Conservation (phyloP, 2,113 vertebrate genomes). For the Synchiropus splendidus region DNA sequence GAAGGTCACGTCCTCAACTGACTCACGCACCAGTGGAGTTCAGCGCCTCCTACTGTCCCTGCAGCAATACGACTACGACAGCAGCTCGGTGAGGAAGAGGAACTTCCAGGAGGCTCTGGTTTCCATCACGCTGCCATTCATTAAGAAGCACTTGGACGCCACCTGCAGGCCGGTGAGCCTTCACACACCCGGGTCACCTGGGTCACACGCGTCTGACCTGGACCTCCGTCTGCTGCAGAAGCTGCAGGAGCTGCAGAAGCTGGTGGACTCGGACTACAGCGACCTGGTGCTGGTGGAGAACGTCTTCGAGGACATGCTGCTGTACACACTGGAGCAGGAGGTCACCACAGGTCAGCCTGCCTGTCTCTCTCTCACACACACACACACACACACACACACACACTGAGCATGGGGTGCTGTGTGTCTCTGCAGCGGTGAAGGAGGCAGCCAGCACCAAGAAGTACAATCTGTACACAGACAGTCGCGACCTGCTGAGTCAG, state of each 20-base stretch:
- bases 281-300: conserved; percentile 83
- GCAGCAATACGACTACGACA: conserved; percentile 93
- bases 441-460: conserved; percentile 81
- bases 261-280: conserved; percentile 73
- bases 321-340: conserved; percentile 75
- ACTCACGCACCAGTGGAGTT: no score
- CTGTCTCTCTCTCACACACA: no score
- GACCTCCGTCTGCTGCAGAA: conserved; percentile 58
- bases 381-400: no score
- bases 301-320: conserved; percentile 80
- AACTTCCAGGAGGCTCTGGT: conserved; percentile 82
- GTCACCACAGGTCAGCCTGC: conserved; percentile 75
- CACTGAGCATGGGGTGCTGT: neutral
- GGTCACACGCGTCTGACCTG: neutral
- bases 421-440: conserved; percentile 74
- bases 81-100: conserved; percentile 85
- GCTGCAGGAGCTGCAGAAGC: conserved; percentile 76
- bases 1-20: neutral
- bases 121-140: conserved; percentile 79
- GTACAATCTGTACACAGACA: conserved; percentile 82
- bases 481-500: conserved; percentile 67
- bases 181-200: no score
- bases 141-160: conserved; percentile 77
- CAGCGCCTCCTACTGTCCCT: conserved; percentile 11
- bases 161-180: conserved; percentile 72